Base-by-base conservation (phyloP, 2,888 invertebrate species). In the Cantharis lateralis region DNA sequence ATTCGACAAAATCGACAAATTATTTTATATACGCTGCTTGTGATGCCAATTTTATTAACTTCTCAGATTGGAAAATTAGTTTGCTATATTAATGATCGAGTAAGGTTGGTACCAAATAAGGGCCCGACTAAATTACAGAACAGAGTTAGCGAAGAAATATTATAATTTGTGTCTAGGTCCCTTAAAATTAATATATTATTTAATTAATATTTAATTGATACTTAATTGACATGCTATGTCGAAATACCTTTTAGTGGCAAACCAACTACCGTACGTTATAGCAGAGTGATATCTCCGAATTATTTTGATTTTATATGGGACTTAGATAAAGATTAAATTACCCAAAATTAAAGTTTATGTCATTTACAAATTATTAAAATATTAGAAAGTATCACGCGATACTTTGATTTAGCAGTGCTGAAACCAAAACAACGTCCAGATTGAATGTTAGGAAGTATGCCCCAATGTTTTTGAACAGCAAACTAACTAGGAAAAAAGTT, bases 1-100 rank as follows among this genome's bases (percentile, higher is more conserved):
- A 72, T 48, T 72, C 68, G 72, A 62, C 72, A 68, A 61, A 72
- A 72, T 61, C 61, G 48, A 32, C 64, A 71, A 71, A 71, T 68
- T 72, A 61, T 68, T 68, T 72, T 72, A 62, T 61, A 72, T 64
- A 68, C 66, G 48, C 68, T 15, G 66, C 68, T 72, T 68, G 24
- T 32, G 62, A 68, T 68, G 68, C 48, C 13, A 68, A 68, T 72
- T 72, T 72, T 68, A 72, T 72, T 72, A 68, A 72, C 68, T 18
- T 72, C 26, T 72, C 68, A 62, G 32, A 68, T 68, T 15, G 68
- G 13, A 68, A 66, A 72, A 72, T 61, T 48, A 68, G 72, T 61
- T 13, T 63, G 26, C 68, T 16, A 68, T 16, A 68, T 72, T 72
- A 72, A 26, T 13, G 18, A 10, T 15, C 68, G 68, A 72, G 20